These are phyloP conservation scores for Monopis laevigella DNA, from an alignment of 2,888 invertebrate genomes.

Conservation along the genomic window DNA sequence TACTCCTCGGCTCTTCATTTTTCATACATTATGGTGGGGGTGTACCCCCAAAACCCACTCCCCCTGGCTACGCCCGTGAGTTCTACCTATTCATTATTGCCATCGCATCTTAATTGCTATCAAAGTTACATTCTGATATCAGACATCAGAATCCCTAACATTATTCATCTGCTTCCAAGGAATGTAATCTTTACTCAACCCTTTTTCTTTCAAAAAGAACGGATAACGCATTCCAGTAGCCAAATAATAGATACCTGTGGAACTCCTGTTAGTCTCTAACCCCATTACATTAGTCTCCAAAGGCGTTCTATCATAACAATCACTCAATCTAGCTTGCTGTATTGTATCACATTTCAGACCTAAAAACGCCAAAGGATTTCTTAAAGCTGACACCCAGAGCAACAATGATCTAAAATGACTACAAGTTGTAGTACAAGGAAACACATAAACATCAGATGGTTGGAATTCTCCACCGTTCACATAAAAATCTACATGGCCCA, in stretches of 20 bases:
- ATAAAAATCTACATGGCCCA: conserved; percentile 55
- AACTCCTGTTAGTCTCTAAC: conserved; percentile 29
- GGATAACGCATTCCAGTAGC: conserved; percentile 43
- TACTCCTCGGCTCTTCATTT: too few species aligned
- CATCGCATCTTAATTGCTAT: too few species aligned
- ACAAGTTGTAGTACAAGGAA: conserved; percentile 45
- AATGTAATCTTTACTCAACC: conserved; percentile 37
- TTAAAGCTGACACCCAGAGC: conserved; percentile 42
- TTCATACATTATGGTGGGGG: too few species aligned
- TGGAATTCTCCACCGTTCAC: conserved; percentile 57
- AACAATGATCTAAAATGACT: conserved; percentile 47
- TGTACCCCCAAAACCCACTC: too few species aligned
- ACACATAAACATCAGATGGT: conserved; percentile 40
- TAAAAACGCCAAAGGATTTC: conserved; percentile 41
- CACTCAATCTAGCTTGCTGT: conserved; percentile 44
- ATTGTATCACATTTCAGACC: conserved; percentile 41
- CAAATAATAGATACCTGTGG: conserved; percentile 44
- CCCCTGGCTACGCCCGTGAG: too few species aligned
- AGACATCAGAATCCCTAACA: conserved; percentile 20
- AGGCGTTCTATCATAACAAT: conserved; percentile 36
- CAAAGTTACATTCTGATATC: conserved; percentile 19
- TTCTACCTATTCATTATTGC: too few species aligned
- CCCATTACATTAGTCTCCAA: conserved; percentile 41
- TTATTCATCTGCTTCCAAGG: conserved; percentile 41
- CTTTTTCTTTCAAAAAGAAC: conserved; percentile 42